Base-by-base conservation (phyloP, 1,140 invertebrate genomes). In the Scaptomyza graminum region DNA sequence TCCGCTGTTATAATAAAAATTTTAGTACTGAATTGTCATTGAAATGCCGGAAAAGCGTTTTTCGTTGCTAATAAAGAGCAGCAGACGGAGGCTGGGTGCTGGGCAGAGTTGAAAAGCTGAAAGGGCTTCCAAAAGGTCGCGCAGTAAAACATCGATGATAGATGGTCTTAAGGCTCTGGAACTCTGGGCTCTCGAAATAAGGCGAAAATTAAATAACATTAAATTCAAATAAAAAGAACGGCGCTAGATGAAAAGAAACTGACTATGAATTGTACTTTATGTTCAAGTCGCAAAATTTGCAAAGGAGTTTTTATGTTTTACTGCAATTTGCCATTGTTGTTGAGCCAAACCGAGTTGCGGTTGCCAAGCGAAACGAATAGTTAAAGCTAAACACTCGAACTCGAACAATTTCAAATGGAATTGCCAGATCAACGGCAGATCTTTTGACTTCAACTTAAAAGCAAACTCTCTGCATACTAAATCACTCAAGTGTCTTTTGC, bases 11-110 rank as follows among this genome's bases (percentile, higher is more conserved):
- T 55, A 66, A 68, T 73, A 62, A 68, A 73, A 73, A 56, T 62
- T 73, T 73, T 56, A 73, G 64, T 64, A 64, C 70, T 49, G 54
- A 65, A 62, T 59, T 73, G 43, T 57, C 37, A 63, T 72, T 67
- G 62, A 66, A 65, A 66, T 67, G 63, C 65, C 50, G 16, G 49
- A 15, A 41, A 61, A 52, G 65, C 57, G 46, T 41, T 68, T 28
- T 34, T 22, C 51, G n/a, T 56, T 25, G n/a, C 50, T 41, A 41
- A 41, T 41, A 41, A n/a, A 41, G 11, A 41, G n/a, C 12, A 41
- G 34, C 34, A 4, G 28, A 31, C 28, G 5, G 28, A 5, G 0
- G 5, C 28, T 7, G 28, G 4, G 28, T 18, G 37, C n/a, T 5
- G 37, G 37, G 12, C 37, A 41, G 12, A 41, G 37, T 41, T n/a